Percentiles rank a stretch among this genome's conserved stretches.
Conservation (phyloP, 2,888 invertebrate species). For the Scaptomyza reducta region DNA sequence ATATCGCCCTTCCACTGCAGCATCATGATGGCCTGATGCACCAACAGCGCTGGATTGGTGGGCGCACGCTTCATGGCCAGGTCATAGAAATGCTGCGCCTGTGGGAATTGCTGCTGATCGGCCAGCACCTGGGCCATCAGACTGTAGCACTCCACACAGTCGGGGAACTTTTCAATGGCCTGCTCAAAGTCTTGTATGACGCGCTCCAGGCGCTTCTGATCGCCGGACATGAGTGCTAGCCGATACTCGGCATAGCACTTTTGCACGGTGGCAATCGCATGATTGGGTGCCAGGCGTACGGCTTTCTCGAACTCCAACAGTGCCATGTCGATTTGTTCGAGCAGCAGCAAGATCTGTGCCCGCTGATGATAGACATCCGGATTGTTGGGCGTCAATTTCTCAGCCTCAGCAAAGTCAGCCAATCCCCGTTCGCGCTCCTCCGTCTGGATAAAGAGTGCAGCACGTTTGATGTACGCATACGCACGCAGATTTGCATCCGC, state of each 20-base stretch:
- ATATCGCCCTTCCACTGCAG: slow-evolving; percentile 94
- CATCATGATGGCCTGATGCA: slow-evolving; percentile 93
- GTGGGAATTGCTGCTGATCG: slow-evolving; percentile 92
- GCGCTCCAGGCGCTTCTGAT: slow-evolving; percentile 87
- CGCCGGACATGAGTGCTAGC: slow-evolving; percentile 87
- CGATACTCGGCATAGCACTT: slow-evolving; percentile 95
- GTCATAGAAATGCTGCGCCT: slow-evolving; percentile 92
- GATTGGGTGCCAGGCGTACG: slow-evolving; percentile 91
- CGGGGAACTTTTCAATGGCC: slow-evolving; percentile 91
- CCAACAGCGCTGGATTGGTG: slow-evolving; percentile 92
- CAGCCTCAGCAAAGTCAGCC: slow-evolving; percentile 91
- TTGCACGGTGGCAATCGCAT: slow-evolving; percentile 94
- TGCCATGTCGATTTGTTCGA: slow-evolving; percentile 93
- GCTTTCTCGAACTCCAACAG: slow-evolving; percentile 93
- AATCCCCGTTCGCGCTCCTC: slow-evolving; percentile 90
- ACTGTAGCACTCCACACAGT: slow-evolving; percentile 93
- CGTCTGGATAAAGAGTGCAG: slow-evolving; percentile 92
- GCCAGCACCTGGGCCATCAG: slow-evolving; percentile 95
- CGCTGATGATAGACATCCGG: slow-evolving; percentile 96
- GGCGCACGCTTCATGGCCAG: slow-evolving; percentile 93
- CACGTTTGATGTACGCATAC: slow-evolving; percentile 95
- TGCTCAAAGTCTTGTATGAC: slow-evolving; percentile 90
- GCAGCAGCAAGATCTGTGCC: slow-evolving; percentile 93
- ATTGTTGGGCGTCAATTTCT: slow-evolving; percentile 90
- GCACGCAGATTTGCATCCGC: slow-evolving; percentile 88